Evolutionary conservation across 37 sponge, comb jelly and placozoan genomes (phyloP).

Genomic region (Hexactinellida sp.): DNA sequence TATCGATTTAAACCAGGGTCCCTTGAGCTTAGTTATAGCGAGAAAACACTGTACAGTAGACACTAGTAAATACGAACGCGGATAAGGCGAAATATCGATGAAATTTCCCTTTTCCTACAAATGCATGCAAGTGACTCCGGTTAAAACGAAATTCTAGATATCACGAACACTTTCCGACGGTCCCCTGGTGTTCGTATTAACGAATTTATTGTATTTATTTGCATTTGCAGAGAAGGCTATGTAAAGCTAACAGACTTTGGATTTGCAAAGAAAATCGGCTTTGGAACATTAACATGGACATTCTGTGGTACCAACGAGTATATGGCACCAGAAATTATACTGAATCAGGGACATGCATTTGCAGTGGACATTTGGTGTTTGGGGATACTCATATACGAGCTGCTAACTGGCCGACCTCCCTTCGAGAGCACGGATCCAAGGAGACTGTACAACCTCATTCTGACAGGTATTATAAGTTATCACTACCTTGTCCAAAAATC

Average conservation of each 20-base stretch:
- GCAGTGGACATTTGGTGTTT: constrained; percentile 15
- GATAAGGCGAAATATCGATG: too few species aligned
- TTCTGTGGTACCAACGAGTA: constrained; percentile 7
- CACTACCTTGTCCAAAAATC: not conserved
- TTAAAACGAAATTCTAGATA: too few species aligned
- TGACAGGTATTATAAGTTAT: not conserved
- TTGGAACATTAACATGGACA: not conserved
- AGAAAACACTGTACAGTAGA: too few species aligned
- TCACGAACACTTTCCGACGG: too few species aligned
- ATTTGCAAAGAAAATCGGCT: constrained; percentile 4
- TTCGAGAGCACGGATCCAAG: not conserved
- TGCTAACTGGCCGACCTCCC: not conserved
- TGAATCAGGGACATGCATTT: not conserved
- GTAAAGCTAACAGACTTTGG: constrained; percentile 6
- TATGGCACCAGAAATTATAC: not conserved
- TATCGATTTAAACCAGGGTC: too few species aligned
- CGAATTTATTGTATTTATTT: not conserved
- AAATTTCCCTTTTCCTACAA: too few species aligned
- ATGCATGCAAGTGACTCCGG: too few species aligned
- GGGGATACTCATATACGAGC: not conserved
- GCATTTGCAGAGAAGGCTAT: not conserved
- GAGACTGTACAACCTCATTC: not conserved
- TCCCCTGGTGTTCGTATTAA: not conserved
- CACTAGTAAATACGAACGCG: too few species aligned
- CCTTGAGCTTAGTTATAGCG: too few species aligned